A percentile compares a stretch with the other conserved stretches of the same genome.
Evolutionary conservation across 2,888 invertebrate genomes (phyloP).

Genomic region (Nipponacmea schrenckii): DNA sequence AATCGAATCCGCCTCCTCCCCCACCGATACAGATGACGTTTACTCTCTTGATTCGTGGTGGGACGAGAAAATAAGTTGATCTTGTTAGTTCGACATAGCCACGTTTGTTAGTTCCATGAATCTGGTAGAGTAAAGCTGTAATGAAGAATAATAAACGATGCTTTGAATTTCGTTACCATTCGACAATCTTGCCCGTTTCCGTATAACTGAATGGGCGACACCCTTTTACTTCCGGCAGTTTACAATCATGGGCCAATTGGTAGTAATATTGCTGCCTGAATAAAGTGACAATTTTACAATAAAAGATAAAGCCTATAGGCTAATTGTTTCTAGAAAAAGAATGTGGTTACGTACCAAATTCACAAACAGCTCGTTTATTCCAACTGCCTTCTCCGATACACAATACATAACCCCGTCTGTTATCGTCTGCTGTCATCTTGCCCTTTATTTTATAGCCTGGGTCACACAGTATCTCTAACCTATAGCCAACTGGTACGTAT

Average conservation of each 20-base stretch:
- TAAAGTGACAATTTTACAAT: too few relatives aligned
- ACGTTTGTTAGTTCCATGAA: slow-evolving; percentile 17
- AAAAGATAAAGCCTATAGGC: too few relatives aligned
- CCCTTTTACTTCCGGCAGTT: too few relatives aligned
- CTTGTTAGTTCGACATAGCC: slow-evolving; percentile 30
- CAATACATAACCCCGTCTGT: neutral
- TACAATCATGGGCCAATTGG: too few relatives aligned
- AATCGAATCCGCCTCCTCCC: slow-evolving; percentile 35
- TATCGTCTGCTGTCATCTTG: neutral
- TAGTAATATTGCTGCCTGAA: too few relatives aligned
- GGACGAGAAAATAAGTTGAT: slow-evolving; percentile 29
- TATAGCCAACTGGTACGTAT: slow-evolving; percentile 11
- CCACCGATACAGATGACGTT: slow-evolving; percentile 37
- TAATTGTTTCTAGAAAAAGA: too few relatives aligned
- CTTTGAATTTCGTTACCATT: too few relatives aligned
- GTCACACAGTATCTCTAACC: slow-evolving; percentile 14
- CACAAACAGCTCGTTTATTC: slow-evolving; percentile 6
- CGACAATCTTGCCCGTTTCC: too few relatives aligned
- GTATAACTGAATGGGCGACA: too few relatives aligned
- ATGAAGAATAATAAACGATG: too few relatives aligned
- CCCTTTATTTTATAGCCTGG: slow-evolving; percentile 3
- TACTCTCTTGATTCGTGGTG: slow-evolving; percentile 24
- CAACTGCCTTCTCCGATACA: slow-evolving; percentile 10
- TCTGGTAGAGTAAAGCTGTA: slow-evolving; percentile 24
- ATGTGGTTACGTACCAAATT: slow-evolving; percentile 16